A percentile compares a stretch with the other conserved stretches of the same genome.
Evolutionary conservation across 1,140 invertebrate genomes (phyloP).

Genomic region (Daktulosphaira vitifoliae): DNA sequence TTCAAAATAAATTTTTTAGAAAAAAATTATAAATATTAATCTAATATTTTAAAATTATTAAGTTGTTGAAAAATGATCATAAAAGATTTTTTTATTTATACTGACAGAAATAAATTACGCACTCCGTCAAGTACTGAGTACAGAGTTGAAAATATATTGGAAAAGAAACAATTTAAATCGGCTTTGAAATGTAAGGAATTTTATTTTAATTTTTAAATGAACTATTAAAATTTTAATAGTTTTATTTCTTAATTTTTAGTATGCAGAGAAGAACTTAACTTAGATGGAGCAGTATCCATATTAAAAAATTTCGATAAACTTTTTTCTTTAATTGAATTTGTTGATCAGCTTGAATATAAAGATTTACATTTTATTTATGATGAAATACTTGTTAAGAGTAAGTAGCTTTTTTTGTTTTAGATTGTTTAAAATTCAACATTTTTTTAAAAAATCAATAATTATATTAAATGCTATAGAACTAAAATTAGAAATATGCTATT

Average conservation of each 20-base stretch:
- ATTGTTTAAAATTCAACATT: no score
- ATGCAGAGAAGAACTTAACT: background rate
- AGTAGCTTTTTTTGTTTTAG: background rate
- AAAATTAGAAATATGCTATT: no score
- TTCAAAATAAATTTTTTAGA: no score
- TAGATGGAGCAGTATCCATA: background rate
- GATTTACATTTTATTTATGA: conserved; percentile 45
- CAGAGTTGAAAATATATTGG: background rate
- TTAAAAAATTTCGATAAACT: conserved; percentile 15
- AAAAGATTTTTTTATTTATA: conserved; percentile 14
- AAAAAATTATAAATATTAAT: no score
- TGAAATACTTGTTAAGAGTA: conserved; percentile 40
- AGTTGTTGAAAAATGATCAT: no score
- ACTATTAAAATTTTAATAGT: background rate
- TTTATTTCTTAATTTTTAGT: background rate
- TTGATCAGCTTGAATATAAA: conserved; percentile 43
- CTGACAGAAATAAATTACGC: conserved; percentile 1
- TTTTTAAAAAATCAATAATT: no score
- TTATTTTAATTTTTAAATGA: background rate
- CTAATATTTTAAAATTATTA: no score
- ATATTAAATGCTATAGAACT: no score
- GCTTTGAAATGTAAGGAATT: background rate
- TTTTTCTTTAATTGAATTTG: background rate
- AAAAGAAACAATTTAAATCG: background rate
- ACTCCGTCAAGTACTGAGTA: background rate